Evolutionary conservation across 2,113 vertebrate species (phyloP).

Genomic region (rat (Rattus norvegicus)): GRCr8 NC_086027.1:51280001-51280500

Average conservation of each 20-base stretch:
- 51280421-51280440: neutral
- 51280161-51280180: neutral
- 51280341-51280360: neutral
- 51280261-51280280: neutral
- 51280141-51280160: constrained; percentile 41
- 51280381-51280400: neutral
- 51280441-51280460: neutral
- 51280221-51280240: neutral
- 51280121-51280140: neutral
- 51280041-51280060: neutral
- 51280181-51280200: constrained; percentile 18
- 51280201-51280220: neutral
- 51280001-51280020: neutral
- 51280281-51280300: neutral
- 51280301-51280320: neutral
- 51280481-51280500: neutral
- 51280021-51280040: neutral
- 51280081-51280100: constrained; percentile 45
- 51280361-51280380: neutral
- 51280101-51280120: neutral
- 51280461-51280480: neutral
- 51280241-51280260: no score
- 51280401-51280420: neutral
- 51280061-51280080: constrained; percentile 2
- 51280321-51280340: neutral